Evolutionary conservation across 2,888 invertebrate species (phyloP).

Genomic region (Proisotoma minuta): DNA sequence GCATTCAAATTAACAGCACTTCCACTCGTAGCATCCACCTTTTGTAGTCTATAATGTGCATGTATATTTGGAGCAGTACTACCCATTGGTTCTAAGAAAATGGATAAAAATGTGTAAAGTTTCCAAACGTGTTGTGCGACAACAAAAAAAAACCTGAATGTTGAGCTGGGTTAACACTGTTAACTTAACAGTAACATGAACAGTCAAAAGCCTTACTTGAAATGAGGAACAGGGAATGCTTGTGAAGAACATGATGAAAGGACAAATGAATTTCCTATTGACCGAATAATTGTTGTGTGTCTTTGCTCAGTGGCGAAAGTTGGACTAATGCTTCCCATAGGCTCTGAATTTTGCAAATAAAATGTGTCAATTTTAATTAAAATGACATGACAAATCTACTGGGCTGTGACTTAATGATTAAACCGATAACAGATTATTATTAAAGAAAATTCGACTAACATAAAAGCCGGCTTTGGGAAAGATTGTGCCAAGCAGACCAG

Average conservation of each 20-base stretch:
- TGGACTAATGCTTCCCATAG: slow-evolving; percentile 63
- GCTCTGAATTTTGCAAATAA: no score
- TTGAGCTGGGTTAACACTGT: background rate
- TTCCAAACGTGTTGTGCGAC: background rate
- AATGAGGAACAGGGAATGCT: slow-evolving; percentile 48
- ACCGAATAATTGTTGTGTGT: slow-evolving; percentile 26
- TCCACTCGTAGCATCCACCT: slow-evolving; percentile 32
- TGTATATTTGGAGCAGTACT: slow-evolving; percentile 42
- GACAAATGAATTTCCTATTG: slow-evolving; percentile 46
- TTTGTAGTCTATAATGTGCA: slow-evolving; percentile 39
- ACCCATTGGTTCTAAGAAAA: slow-evolving; percentile 36
- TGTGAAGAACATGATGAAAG: slow-evolving; percentile 49
- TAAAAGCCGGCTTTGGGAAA: slow-evolving; percentile 66
- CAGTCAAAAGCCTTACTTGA: slow-evolving; percentile 48
- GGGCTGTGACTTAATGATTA: no score
- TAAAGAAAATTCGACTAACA: no score
- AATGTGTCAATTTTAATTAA: no score
- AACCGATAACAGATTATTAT: no score
- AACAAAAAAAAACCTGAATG: background rate
- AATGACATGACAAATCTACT: no score
- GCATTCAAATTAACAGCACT: slow-evolving; percentile 28
- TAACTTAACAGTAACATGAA: no score
- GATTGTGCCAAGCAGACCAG: slow-evolving; percentile 69
- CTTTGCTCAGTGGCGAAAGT: slow-evolving; percentile 61
- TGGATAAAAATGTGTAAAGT: background rate